phyloP scores from a whole-genome alignment of 1,140 invertebrate genomes.

The Saccostrea glomerata region DNA sequence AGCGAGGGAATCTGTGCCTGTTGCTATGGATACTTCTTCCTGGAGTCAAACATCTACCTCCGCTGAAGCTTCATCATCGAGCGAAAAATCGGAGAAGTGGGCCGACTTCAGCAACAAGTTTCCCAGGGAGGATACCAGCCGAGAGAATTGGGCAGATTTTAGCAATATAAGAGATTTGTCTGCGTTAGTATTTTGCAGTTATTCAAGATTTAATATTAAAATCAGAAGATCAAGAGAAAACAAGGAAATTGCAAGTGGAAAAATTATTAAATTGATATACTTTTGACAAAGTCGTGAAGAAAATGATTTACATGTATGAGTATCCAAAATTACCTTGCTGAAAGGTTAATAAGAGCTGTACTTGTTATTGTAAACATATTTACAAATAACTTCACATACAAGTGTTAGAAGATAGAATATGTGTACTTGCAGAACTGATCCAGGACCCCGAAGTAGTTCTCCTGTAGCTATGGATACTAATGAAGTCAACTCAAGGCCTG shows the following conservation, averaged over 20 bases:
- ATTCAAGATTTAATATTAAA: no score
- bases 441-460: constrained; percentile 76
- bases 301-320: no score
- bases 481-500: constrained; percentile 70
- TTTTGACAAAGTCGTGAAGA: no score
- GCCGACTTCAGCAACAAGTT: constrained; percentile 69
- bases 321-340: no score
- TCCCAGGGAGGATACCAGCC: constrained; percentile 40
- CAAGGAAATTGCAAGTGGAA: no score
- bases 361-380: no score
- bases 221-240: no score
- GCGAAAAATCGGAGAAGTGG: constrained; percentile 69
- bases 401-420: no score
- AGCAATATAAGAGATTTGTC: constrained; percentile 65
- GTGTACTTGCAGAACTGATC: constrained; percentile 55
- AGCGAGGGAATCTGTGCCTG: constrained; percentile 70
- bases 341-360: no score
- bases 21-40: constrained; percentile 77
- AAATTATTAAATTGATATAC: no score
- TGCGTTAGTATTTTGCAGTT: constrained; percentile 47
- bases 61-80: constrained; percentile 50
- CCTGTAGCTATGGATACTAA: constrained; percentile 77
- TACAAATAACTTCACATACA: no score
- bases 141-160: constrained; percentile 71
- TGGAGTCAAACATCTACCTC: constrained; percentile 63